Base-by-base conservation (phyloP, 23 tunicate genomes). In the Halocynthia aurantium region DNA sequence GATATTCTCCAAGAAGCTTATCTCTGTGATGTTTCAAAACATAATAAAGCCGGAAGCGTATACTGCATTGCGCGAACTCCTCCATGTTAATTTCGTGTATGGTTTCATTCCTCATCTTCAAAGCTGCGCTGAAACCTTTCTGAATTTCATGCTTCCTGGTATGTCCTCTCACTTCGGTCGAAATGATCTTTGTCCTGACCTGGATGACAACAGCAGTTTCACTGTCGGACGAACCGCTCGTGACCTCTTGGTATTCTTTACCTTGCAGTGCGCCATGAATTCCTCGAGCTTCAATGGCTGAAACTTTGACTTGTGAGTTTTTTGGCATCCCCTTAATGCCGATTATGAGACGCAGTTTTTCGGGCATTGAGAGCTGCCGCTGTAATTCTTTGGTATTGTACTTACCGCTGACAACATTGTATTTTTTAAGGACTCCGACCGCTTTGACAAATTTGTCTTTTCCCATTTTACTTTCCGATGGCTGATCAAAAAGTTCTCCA, bases 1-100 rank as follows among this genome's bases (percentile, higher is more conserved):
- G 82, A 53, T 82, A 92, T 72, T 92, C 98, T 8, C 98, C 92
- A 12, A 92, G 77, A 51, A 92, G 60, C 21, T 75, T 62, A 61
- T 92, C 98, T 12, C 90, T 63, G 18, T 86, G 76, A 22, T 92
- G 98, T 61, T 92, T 92, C 51, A 83, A 72, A 31, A 92, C 89
- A 50, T 75, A 73, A 65, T 92, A 92, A 18, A 92, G 55, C 7
- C 98, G 85, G 51, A 92, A 92, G 8, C 98, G 84, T 7, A 92
- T 22, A 7, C 61, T 77, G 62, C 76, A 52, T 62, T 67, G 78
- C 58, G 55, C 15, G 22, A 92, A 82, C n/a, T 86, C 98, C 52
- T 75, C 65, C 19, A 86, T 22, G 67, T 74, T 55, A 7, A 92
- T 9, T 6, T 78, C 55, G 66, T 92, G 88, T 49, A 92, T 8